Conservation (phyloP, 2,797 vertebrate species). For the Pogonophryne albipinna region DNA sequence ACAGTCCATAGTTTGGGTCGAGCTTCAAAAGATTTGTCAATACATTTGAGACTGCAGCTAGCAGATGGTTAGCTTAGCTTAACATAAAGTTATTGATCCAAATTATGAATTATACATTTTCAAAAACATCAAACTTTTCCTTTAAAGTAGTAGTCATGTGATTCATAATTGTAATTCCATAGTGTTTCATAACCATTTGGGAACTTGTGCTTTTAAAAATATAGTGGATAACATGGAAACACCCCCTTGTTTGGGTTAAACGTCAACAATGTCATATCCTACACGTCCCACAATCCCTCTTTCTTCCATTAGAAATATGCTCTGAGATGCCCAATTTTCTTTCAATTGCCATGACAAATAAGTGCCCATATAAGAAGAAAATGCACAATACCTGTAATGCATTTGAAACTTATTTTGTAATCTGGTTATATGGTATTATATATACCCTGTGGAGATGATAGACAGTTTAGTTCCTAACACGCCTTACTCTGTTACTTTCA, state of each 20-base stretch:
- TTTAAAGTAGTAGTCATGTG: neutral
- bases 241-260: neutral
- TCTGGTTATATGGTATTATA: slow-evolving; percentile 26
- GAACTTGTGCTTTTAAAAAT: neutral
- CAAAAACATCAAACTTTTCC: neutral
- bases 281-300: slow-evolving; percentile 7
- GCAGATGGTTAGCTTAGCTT: too few relatives aligned
- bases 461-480: slow-evolving; percentile 44
- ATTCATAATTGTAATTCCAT: neutral
- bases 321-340: neutral
- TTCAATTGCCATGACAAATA: neutral
- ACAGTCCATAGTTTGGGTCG: neutral
- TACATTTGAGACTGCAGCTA: too few relatives aligned
- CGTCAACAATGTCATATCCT: neutral
- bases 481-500: slow-evolving; percentile 43
- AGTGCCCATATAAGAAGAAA: slow-evolving; percentile 11
- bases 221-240: too few relatives aligned
- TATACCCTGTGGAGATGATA: slow-evolving; percentile 18
- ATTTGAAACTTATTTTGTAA: slow-evolving; percentile 15
- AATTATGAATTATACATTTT: neutral
- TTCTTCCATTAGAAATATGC: neutral
- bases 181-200: neutral
- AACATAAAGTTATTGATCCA: too few relatives aligned
- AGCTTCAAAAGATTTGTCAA: neutral
- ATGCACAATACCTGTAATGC: slow-evolving; percentile 28